A percentile compares a stretch with the other conserved stretches of the same genome.
phyloP scores from a whole-genome alignment of 2,113 vertebrate genomes.

The Eira barbara region DNA sequence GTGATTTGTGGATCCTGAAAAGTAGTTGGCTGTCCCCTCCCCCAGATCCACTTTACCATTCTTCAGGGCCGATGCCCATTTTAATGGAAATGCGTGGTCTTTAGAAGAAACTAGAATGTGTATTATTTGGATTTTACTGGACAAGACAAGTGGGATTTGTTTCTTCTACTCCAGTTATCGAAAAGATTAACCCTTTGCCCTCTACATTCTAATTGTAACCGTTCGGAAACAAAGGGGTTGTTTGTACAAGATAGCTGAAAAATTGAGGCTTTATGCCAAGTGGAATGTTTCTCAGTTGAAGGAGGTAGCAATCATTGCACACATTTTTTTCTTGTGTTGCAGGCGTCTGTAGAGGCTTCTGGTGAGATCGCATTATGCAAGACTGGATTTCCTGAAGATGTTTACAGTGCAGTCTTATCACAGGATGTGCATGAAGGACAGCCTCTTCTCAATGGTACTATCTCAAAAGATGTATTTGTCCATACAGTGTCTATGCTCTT shows the following conservation, averaged over 20 bases:
- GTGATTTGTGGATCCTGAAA: constrained; percentile 54
- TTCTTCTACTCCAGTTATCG: constrained; percentile 88
- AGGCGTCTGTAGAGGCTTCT: constrained; percentile 91
- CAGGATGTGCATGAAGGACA: constrained; percentile 90
- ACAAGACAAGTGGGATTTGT: constrained; percentile 95
- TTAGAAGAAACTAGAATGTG: constrained; percentile 85
- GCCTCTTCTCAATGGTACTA: constrained; percentile 93
- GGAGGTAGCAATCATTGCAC: constrained; percentile 69
- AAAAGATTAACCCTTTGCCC: constrained; percentile 95
- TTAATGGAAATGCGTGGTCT: constrained; percentile 85
- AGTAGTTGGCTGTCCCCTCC: constrained; percentile 65
- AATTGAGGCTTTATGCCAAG: constrained; percentile 76
- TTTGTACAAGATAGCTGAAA: constrained; percentile 83
- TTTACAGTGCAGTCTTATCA: constrained; percentile 90
- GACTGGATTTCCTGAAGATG: constrained; percentile 96
- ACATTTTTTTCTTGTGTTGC: constrained; percentile 80
- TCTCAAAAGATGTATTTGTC: constrained; percentile 42
- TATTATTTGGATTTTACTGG: constrained; percentile 84
- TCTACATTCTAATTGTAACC: constrained; percentile 87
- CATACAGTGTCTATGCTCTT: not conserved
- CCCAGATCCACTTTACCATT: constrained; percentile 61
- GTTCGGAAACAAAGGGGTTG: constrained; percentile 88
- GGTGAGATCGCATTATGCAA: constrained; percentile 90
- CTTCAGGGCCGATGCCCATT: constrained; percentile 80
- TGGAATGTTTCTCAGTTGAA: constrained; percentile 79